phyloP scores from a whole-genome alignment of 2,888 invertebrate genomes.

The Minunthozetes semirufus region DNA sequence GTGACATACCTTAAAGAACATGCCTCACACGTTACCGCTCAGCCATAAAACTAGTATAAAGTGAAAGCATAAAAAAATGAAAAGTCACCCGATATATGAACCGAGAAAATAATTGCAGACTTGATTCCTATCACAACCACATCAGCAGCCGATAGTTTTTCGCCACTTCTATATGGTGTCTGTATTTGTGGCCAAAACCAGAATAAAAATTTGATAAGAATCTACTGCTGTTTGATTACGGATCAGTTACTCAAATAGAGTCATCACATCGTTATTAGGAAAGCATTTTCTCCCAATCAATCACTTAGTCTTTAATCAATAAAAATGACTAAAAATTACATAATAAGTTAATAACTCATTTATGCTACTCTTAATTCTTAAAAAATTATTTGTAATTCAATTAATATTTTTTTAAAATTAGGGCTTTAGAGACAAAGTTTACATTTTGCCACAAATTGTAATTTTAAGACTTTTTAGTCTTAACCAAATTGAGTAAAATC shows the following conservation, averaged over 20 bases:
- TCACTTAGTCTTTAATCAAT: not conserved
- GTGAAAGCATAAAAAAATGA: not conserved
- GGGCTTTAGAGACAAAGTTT: too few relatives aligned
- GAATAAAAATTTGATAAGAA: slow-evolving; percentile 5
- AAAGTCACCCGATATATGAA: not conserved
- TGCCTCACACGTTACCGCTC: not conserved
- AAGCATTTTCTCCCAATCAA: not conserved
- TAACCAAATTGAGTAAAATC: too few relatives aligned
- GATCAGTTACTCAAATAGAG: slow-evolving; percentile 14
- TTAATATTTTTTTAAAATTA: too few relatives aligned
- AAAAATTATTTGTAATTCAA: too few relatives aligned
- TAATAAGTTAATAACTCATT: not conserved
- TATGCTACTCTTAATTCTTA: not conserved
- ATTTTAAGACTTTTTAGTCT: too few relatives aligned
- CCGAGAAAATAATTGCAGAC: not conserved
- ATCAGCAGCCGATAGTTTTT: not conserved
- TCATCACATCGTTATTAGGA: not conserved
- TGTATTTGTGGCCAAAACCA: not conserved
- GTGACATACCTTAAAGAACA: slow-evolving; percentile 11
- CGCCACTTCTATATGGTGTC: not conserved
- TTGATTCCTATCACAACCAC: not conserved
- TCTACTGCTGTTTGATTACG: slow-evolving; percentile 10
- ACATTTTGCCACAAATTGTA: too few relatives aligned
- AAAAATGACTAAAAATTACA: not conserved
- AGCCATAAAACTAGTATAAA: not conserved